A percentile compares a stretch with the other conserved stretches of the same genome.
phyloP scores from a whole-genome alignment of 2,113 vertebrate species.

The Phrynocephalus versicolor region DNA sequence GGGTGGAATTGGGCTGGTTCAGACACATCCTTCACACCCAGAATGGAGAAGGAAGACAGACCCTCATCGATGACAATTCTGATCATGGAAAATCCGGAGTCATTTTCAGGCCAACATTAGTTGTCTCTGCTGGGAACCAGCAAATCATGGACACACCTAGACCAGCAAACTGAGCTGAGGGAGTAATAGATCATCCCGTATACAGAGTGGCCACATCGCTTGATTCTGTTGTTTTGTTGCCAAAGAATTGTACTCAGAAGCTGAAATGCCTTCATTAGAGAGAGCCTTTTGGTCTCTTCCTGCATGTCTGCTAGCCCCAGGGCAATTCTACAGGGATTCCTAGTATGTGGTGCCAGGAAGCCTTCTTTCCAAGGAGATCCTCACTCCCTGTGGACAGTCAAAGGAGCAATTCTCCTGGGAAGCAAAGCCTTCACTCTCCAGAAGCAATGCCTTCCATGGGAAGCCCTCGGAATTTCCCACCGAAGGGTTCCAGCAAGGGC shows the following conservation, averaged over 20 bases:
- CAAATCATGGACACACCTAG: not conserved
- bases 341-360: too few relatives aligned
- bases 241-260: rapidly evolving
- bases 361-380: too few relatives aligned
- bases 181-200: not conserved
- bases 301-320: too few relatives aligned
- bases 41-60: not conserved
- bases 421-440: too few relatives aligned
- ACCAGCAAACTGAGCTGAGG: not conserved
- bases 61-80: too few relatives aligned
- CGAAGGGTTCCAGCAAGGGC: too few relatives aligned
- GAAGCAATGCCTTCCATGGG: too few relatives aligned
- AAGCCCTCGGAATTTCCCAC: too few relatives aligned
- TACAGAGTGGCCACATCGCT: not conserved
- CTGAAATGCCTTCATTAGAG: not conserved
- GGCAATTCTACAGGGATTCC: too few relatives aligned
- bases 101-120: slow-evolving; percentile 2
- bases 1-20: not conserved
- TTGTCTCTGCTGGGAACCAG: not conserved
- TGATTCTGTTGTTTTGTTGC: rapidly evolving
- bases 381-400: too few relatives aligned
- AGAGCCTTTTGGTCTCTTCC: too few relatives aligned
- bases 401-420: too few relatives aligned
- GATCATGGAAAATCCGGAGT: not conserved
- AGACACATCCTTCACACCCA: not conserved